Evolutionary conservation across 2,888 invertebrate species (phyloP).

Genomic region (Patella ulyssiponensis): DNA sequence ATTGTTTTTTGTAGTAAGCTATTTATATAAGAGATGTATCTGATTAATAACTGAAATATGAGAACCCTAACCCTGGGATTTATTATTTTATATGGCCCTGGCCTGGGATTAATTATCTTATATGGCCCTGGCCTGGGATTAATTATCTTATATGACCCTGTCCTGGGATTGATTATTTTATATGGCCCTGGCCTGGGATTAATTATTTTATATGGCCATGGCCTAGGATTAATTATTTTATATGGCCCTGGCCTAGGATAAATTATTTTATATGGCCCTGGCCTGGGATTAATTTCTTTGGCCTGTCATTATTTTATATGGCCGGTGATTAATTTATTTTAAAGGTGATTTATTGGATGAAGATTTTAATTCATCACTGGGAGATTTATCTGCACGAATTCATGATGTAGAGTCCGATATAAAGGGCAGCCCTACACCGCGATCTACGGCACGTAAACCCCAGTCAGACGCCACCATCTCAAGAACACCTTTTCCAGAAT

Average conservation of each 20-base stretch:
- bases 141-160: no score
- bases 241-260: no score
- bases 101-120: no score
- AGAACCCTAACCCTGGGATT: not conserved
- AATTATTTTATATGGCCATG: no score
- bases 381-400: slow-evolving; percentile 51
- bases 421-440: slow-evolving; percentile 24
- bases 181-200: no score
- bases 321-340: not conserved
- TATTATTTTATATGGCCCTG: not conserved
- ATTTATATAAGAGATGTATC: no score
- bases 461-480: slow-evolving; percentile 26
- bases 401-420: slow-evolving; percentile 46
- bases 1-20: no score
- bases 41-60: not conserved
- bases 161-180: no score
- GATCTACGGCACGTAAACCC: slow-evolving; percentile 24
- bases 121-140: no score
- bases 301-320: not conserved
- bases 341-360: slow-evolving; percentile 38
- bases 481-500: slow-evolving; percentile 68
- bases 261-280: no score
- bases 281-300: no score
- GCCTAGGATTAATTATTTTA: no score
- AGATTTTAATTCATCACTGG: slow-evolving; percentile 36